Percentiles rank a stretch among this genome's conserved stretches.
These are phyloP conservation scores for Percopsis omiscomaycus DNA, from an alignment of 2,797 vertebrate genomes.

Conservation along the genomic window DNA sequence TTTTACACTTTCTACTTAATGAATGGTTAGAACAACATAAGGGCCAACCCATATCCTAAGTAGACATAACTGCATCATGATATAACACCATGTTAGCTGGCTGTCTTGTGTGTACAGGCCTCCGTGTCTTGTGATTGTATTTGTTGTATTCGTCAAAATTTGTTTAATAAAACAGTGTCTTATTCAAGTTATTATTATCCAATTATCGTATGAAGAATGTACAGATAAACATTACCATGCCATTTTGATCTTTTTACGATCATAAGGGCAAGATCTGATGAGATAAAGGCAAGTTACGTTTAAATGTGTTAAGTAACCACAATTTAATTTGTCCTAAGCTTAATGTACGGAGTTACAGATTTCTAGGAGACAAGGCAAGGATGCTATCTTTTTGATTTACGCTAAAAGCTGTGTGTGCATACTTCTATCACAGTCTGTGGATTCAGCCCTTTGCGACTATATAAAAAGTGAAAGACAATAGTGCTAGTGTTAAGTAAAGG, in stretches of 20 bases:
- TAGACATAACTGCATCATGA: too few species aligned
- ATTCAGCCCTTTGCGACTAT: constrained; percentile 29
- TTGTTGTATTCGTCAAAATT: too few species aligned
- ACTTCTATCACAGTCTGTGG: constrained; percentile 14
- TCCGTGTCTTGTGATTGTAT: too few species aligned
- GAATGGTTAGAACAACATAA: constrained; percentile 2
- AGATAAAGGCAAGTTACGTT: too few species aligned
- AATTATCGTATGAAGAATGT: too few species aligned
- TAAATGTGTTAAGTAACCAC: neutral
- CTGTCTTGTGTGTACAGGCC: too few species aligned
- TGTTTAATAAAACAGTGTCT: too few species aligned
- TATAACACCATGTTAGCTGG: too few species aligned
- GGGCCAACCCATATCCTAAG: too few species aligned
- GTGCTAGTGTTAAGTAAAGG: constrained; percentile 66
- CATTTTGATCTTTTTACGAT: neutral
- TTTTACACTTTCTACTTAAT: constrained; percentile 43
- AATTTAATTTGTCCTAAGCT: neutral
- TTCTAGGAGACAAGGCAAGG: too few species aligned
- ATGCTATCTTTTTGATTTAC: constrained; percentile 5
- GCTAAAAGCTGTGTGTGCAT: neutral
- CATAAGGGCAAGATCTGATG: neutral
- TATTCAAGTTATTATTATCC: too few species aligned
- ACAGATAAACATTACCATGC: constrained; percentile 23
- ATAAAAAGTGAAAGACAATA: constrained; percentile 51
- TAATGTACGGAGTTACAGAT: neutral